Evolutionary conservation across 53 echinoderm and acorn worm genomes (phyloP).

Genomic region (Apostichopus leukothele): DNA sequence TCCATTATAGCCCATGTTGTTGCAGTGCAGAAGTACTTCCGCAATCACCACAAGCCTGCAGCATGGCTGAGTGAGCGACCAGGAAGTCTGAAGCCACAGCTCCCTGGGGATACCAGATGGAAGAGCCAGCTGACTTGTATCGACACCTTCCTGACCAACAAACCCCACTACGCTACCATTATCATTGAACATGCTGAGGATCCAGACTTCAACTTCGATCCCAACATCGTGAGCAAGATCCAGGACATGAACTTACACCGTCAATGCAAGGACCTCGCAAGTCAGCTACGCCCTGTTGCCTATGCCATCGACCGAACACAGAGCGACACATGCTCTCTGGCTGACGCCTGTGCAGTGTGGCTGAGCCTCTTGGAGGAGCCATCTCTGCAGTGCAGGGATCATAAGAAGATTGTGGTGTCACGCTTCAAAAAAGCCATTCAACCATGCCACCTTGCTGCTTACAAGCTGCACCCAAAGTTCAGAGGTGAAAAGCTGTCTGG

Average conservation of each 20-base stretch:
- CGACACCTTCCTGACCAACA: constrained; percentile 44
- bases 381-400: background rate
- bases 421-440: constrained; percentile 46
- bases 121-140: constrained; percentile 46
- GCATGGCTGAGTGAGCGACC: constrained; percentile 4
- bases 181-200: constrained; percentile 22
- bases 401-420: background rate
- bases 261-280: constrained; percentile 1
- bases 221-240: constrained; percentile 10
- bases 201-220: too few species aligned
- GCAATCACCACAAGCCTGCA: constrained; percentile 29
- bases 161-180: background rate
- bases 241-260: constrained; percentile 18
- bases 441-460: constrained; percentile 36
- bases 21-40: constrained; percentile 25
- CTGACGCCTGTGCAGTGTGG: constrained; percentile 50
- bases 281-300: constrained; percentile 33
- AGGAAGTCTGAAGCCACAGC: constrained; percentile 48
- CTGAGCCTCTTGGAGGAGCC: constrained; percentile 12
- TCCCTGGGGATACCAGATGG: constrained; percentile 48
- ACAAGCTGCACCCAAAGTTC: constrained; percentile 41
- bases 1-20: constrained; percentile 28
- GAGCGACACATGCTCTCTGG: constrained; percentile 26
- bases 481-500: constrained; percentile 21
- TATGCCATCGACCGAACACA: constrained; percentile 25